Evolutionary conservation across 2,113 vertebrate genomes (phyloP), one percentile per base, ranked within the genome.

Genomic region (Cochlearius cochlearius): DNA sequence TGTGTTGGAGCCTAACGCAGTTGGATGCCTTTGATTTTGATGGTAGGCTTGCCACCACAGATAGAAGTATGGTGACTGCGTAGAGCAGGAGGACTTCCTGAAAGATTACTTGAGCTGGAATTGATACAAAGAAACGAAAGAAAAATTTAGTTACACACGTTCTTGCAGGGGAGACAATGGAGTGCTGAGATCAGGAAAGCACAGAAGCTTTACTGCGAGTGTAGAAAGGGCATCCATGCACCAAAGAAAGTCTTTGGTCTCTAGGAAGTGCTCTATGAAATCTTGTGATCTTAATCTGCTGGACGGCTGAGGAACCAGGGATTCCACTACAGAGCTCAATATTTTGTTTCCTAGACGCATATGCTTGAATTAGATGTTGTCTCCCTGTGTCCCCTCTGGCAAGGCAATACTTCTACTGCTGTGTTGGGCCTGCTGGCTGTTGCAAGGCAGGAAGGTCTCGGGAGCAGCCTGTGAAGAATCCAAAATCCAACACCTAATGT

Each of bases 121-220:
- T 52, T 47, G 0, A 55, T 50, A 49, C 8, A 52, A 62, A 30
- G 39, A 25, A 90, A 9, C 19, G 39, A 38, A 69, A 62, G 22
- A 41, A 41, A 53, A n/a, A 3, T 67, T 71, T 38, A 45, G 15
- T 50, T 85, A 34, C 4, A 4, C 1, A 1, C 1, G 1, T 41
- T 41, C 20, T 63, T 63, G 18, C n/a, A 76, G 52, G 29, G 14
- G 15, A 59, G 19, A 29, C 82, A 68, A 27, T 14, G 45, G 36
- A 82, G 19, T 36, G 30, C 21, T 84, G 50, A 76, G 36, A 43
- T 53, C 15, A 74, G 63, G 52, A 64, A 34, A 45, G 36, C 23
- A 13, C 15, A 19, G 92, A 53, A 53, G 10, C 18, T 52, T 79
- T 72, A 52, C 36, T 23, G 5, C 18, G 62, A 52, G 7, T 8